A percentile compares a stretch with the other conserved stretches of the same genome.
Evolutionary conservation across 2,113 vertebrate genomes (phyloP).

Genomic region (Rhadina sibilatrix): DNA sequence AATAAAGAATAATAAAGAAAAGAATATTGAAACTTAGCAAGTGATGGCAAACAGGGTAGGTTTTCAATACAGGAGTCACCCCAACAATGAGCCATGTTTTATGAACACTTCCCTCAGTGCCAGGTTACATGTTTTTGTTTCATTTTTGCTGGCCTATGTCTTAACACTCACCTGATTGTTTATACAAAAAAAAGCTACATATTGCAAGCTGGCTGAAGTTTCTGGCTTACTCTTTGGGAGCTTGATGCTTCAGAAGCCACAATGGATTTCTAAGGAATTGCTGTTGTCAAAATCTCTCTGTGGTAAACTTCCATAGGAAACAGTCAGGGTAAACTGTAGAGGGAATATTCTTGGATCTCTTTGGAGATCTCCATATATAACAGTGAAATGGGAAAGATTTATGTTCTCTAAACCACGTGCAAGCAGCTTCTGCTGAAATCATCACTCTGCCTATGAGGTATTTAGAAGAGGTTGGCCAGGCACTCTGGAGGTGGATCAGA

Average conservation of each 20-base stretch:
- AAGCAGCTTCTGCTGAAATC: neutral
- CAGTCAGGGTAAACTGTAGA: neutral
- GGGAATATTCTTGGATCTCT: neutral
- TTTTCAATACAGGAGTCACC: neutral
- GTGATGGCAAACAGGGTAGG: neutral
- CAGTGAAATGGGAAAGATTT: neutral
- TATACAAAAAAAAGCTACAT: neutral
- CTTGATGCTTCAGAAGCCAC: neutral
- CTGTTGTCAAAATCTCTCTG: neutral
- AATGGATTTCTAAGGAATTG: neutral
- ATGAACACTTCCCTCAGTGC: neutral
- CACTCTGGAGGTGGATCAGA: neutral
- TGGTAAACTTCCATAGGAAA: neutral
- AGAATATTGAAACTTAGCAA: neutral
- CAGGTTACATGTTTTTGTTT: neutral
- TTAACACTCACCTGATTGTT: neutral
- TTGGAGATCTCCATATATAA: neutral
- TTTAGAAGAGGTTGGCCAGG: neutral
- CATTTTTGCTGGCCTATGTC: neutral
- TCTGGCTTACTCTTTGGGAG: neutral
- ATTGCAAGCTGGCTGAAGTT: neutral
- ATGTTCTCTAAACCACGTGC: neutral
- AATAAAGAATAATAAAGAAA: neutral
- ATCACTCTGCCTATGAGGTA: neutral
- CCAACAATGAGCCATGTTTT: rapidly evolving